These are phyloP conservation scores for Leucoma salicis DNA, from an alignment of 2,888 invertebrate genomes.

Conservation along the genomic window DNA sequence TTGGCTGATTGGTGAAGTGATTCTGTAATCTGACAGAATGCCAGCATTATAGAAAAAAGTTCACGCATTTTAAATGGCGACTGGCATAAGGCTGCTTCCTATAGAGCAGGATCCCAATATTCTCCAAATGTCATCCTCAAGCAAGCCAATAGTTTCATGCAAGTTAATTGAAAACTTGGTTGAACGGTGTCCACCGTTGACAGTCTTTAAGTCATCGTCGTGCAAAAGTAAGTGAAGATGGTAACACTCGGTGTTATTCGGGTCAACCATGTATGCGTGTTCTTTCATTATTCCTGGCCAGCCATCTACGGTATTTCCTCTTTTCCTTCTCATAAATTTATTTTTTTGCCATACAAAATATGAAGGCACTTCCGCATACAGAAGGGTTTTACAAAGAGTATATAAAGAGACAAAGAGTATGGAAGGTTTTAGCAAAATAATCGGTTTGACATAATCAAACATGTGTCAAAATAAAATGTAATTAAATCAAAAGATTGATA, in stretches of 20 bases:
- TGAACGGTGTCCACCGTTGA: constrained; percentile 14
- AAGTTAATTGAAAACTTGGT: constrained; percentile 35
- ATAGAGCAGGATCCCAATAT: constrained; percentile 38
- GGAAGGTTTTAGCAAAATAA: too few relatives aligned
- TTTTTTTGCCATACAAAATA: constrained; percentile 1
- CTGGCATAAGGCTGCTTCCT: constrained; percentile 29
- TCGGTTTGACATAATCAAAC: too few relatives aligned
- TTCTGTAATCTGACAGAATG: constrained; percentile 27
- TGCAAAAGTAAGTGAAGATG: not conserved
- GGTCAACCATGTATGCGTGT: constrained; percentile 6
- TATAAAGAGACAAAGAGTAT: too few relatives aligned
- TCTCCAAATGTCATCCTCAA: constrained; percentile 48
- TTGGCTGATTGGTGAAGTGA: too few relatives aligned
- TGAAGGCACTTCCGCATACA: constrained; percentile 4
- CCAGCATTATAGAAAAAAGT: constrained; percentile 22
- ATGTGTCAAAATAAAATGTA: too few relatives aligned
- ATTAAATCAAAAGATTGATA: too few relatives aligned
- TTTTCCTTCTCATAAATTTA: constrained; percentile 5
- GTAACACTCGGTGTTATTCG: constrained; percentile 1
- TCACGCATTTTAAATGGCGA: constrained; percentile 20
- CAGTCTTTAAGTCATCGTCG: constrained; percentile 12
- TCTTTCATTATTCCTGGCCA: constrained; percentile 19
- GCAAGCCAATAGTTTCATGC: constrained; percentile 30
- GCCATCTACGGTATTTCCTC: constrained; percentile 17
- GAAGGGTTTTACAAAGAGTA: constrained; percentile 1